phyloP scores from a whole-genome alignment of 2,888 invertebrate genomes.

The Lasioglossum marginatum region DNA sequence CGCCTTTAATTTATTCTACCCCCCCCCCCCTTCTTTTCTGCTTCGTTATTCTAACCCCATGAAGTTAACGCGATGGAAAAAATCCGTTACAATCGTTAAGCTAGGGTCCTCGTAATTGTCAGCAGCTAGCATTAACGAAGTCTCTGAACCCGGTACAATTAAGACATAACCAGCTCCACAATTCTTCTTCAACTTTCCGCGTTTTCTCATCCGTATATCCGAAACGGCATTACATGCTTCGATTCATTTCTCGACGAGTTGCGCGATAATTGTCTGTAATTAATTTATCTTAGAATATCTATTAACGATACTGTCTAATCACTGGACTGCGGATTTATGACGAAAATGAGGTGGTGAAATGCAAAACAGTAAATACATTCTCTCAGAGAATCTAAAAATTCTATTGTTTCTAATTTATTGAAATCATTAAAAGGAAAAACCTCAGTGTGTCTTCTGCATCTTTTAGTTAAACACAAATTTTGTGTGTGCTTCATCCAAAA shows the following conservation, averaged over 20 bases:
- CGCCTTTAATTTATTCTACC: slow-evolving; percentile 52
- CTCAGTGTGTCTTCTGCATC: background rate
- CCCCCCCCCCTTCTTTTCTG: slow-evolving; percentile 26
- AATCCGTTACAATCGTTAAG: slow-evolving; percentile 45
- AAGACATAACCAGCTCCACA: slow-evolving; percentile 47
- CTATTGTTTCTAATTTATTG: no score
- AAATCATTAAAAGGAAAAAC: no score
- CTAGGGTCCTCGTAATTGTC: slow-evolving; percentile 57
- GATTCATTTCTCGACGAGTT: slow-evolving; percentile 12
- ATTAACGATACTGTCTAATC: slow-evolving; percentile 2
- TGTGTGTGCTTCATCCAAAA: no score
- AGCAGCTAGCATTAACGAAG: slow-evolving; percentile 61
- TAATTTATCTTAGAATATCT: slow-evolving; percentile 25
- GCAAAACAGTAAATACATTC: background rate
- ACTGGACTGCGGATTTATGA: background rate
- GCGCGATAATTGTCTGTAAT: slow-evolving; percentile 33
- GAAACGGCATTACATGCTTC: slow-evolving; percentile 34
- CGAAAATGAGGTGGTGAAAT: background rate
- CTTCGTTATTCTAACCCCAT: slow-evolving; percentile 52
- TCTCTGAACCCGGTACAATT: slow-evolving; percentile 60
- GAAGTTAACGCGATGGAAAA: slow-evolving; percentile 55
- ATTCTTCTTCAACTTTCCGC: slow-evolving; percentile 28
- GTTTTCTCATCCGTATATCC: slow-evolving; percentile 16
- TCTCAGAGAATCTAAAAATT: background rate
- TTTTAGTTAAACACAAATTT: no score